These are phyloP conservation scores for Cylas formicarius DNA, from an alignment of 1,140 invertebrate genomes.

Conservation along the genomic window DNA sequence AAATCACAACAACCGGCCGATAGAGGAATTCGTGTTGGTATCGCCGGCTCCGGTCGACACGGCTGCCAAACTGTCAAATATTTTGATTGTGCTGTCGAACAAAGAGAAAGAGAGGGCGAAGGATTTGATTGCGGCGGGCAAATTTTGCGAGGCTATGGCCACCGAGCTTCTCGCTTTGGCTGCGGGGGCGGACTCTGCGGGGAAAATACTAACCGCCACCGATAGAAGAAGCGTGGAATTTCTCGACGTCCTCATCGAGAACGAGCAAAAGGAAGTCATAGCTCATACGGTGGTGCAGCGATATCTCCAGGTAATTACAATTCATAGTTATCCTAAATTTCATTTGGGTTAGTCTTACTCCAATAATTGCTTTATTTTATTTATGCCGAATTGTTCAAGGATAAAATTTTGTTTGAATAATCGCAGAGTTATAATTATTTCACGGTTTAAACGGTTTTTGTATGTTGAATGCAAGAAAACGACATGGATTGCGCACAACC, in stretches of 20 bases:
- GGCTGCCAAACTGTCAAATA: slow-evolving; percentile 93
- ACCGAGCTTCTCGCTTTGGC: slow-evolving; percentile 91
- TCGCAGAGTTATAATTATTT: too few species aligned
- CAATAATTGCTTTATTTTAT: too few species aligned
- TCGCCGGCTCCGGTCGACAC: slow-evolving; percentile 97
- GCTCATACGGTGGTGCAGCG: slow-evolving; percentile 83
- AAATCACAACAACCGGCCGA: slow-evolving; percentile 90
- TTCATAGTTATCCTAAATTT: too few species aligned
- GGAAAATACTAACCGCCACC: slow-evolving; percentile 82
- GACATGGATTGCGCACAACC: too few species aligned
- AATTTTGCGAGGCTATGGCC: slow-evolving; percentile 95
- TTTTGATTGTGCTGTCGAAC: slow-evolving; percentile 78
- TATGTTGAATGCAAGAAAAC: too few species aligned
- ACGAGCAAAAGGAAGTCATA: slow-evolving; percentile 96
- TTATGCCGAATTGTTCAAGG: too few species aligned
- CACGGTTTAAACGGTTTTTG: too few species aligned
- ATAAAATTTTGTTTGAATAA: too few species aligned
- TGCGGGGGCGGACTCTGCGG: slow-evolving; percentile 87
- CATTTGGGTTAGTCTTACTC: too few species aligned
- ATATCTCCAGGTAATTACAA: slow-evolving; percentile 67
- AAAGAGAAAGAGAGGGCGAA: slow-evolving; percentile 97
- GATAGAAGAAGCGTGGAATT: slow-evolving; percentile 90
- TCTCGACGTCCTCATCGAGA: slow-evolving; percentile 95
- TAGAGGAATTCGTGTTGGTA: slow-evolving; percentile 93
- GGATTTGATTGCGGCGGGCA: slow-evolving; percentile 88